Conservation (phyloP, 1,140 invertebrate species). For the Scaptodrosophila lebanonensis region DNA sequence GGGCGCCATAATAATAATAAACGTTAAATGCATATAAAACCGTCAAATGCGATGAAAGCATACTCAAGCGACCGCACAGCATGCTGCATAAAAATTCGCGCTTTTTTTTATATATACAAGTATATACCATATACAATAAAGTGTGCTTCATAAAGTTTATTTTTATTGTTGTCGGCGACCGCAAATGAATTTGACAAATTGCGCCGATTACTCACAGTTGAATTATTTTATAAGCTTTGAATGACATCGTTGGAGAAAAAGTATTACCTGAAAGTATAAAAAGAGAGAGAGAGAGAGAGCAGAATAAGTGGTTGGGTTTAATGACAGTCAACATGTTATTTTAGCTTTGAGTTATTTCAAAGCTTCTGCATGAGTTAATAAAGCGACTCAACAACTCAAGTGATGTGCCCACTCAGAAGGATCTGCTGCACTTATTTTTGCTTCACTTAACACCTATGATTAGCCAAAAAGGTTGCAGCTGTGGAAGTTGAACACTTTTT, state of each 20-base stretch:
- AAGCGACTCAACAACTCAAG: too few relatives aligned
- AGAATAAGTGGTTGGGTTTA: background rate
- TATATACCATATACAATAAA: slow-evolving; percentile 46
- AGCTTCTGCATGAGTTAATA: too few relatives aligned
- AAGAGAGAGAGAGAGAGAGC: slow-evolving; percentile 20
- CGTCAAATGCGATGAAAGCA: slow-evolving; percentile 48
- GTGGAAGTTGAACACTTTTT: too few relatives aligned
- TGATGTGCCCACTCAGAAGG: too few relatives aligned
- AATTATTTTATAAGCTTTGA: slow-evolving; percentile 34
- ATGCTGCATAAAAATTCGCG: slow-evolving; percentile 15
- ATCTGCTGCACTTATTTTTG: too few relatives aligned
- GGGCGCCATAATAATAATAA: slow-evolving; percentile 49
- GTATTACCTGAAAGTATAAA: slow-evolving; percentile 36
- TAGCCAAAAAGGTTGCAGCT: too few relatives aligned
- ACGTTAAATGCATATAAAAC: slow-evolving; percentile 55
- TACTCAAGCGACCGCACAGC: slow-evolving; percentile 30
- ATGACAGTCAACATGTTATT: too few relatives aligned
- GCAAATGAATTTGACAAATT: slow-evolving; percentile 51
- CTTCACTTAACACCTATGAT: too few relatives aligned
- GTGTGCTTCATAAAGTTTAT: slow-evolving; percentile 49
- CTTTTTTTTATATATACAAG: background rate
- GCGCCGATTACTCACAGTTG: slow-evolving; percentile 47
- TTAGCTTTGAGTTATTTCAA: too few relatives aligned
- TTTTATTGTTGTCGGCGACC: slow-evolving; percentile 21
- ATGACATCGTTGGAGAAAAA: background rate